Evolutionary conservation across 2,113 vertebrate species (phyloP).

Genomic region (Tetrao urogallus): DNA sequence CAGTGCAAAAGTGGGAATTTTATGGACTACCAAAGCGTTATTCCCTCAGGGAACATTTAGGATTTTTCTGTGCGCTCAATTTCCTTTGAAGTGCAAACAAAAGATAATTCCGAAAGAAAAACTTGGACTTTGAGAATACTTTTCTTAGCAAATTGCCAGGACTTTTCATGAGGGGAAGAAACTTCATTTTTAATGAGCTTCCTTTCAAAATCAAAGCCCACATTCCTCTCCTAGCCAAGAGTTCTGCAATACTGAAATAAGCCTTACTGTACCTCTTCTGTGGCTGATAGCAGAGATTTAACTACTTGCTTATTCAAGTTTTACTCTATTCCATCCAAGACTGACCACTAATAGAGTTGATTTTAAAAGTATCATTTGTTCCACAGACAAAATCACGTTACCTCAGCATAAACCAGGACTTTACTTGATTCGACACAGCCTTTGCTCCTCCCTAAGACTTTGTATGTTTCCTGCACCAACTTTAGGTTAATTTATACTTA

Average conservation of each 20-base stretch:
- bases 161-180: slow-evolving; percentile 11
- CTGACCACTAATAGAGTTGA: background rate
- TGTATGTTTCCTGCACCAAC: background rate
- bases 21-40: slow-evolving; percentile 33
- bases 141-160: slow-evolving; percentile 46
- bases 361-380: background rate
- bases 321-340: background rate
- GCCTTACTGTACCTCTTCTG: background rate
- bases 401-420: background rate
- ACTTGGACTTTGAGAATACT: slow-evolving; percentile 33
- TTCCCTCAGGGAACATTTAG: background rate
- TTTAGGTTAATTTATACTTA: background rate
- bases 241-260: slow-evolving; percentile 6
- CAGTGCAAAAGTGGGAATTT: slow-evolving; percentile 42
- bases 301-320: background rate
- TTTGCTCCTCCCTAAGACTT: background rate
- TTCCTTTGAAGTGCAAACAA: slow-evolving; percentile 48
- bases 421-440: background rate
- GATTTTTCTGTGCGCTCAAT: background rate
- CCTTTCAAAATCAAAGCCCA: background rate
- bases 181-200: slow-evolving; percentile 37
- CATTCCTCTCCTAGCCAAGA: background rate
- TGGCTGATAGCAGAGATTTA: background rate
- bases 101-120: slow-evolving; percentile 60
- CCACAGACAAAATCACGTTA: background rate